phyloP scores from a whole-genome alignment of 2,888 invertebrate genomes.

The Lathronympha strigana region DNA sequence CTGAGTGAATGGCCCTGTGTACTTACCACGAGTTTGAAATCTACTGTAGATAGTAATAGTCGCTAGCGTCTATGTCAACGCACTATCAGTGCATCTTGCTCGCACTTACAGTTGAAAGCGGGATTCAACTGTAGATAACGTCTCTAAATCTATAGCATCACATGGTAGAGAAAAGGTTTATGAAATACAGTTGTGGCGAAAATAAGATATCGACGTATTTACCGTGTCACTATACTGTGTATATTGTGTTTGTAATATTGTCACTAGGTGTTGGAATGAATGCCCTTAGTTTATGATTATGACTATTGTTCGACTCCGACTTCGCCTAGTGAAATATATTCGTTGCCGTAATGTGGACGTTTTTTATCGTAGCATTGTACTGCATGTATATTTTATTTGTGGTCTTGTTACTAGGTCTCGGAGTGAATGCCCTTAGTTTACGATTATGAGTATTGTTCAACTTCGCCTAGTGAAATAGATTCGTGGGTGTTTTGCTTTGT shows the following conservation, averaged over 20 bases:
- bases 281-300: background rate
- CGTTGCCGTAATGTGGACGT: background rate
- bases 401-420: conserved; percentile 27
- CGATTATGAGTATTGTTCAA: conserved; percentile 20
- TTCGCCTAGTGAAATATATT: background rate
- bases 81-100: no score
- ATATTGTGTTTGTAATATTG: background rate
- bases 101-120: no score
- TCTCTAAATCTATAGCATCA: no score
- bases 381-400: background rate
- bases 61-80: no score
- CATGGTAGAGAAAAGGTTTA: no score
- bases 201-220: no score
- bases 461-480: conserved; percentile 17
- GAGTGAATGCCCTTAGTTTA: conserved; percentile 37
- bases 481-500: conserved; percentile 19
- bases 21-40: no score
- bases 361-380: conserved; percentile 1
- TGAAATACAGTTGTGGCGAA: no score
- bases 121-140: no score
- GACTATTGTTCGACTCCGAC: conserved; percentile 1
- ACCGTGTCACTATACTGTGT: background rate
- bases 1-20: no score
- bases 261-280: background rate
- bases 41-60: no score